Percentiles rank a stretch among this genome's conserved stretches.
Conservation (phyloP, 2,113 vertebrate genomes). For the Callopanchax toddi region DNA sequence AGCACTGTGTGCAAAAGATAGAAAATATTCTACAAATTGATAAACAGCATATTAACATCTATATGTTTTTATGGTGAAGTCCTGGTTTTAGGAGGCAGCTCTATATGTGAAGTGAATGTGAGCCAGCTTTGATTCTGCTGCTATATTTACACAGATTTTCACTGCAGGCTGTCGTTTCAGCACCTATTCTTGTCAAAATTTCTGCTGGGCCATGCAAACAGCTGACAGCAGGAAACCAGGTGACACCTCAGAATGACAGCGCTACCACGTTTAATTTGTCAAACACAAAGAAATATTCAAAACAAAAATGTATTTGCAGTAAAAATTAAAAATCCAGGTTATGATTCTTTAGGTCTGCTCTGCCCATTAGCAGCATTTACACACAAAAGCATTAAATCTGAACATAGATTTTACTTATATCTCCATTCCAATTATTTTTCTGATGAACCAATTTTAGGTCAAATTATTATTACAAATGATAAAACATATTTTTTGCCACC, state of each 20-base stretch:
- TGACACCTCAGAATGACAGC: conserved; percentile 29
- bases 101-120: conserved; percentile 23
- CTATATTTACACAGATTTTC: conserved; percentile 55
- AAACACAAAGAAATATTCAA: not conserved
- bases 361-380: no score
- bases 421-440: no score
- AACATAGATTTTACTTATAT: no score
- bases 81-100: conserved; percentile 30
- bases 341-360: not conserved
- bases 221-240: conserved; percentile 42
- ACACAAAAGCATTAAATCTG: no score
- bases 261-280: conserved; percentile 32
- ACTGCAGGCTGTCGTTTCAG: conserved; percentile 45
- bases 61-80: no score
- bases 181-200: conserved; percentile 23
- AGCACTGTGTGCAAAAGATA: no score
- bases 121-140: conserved; percentile 43
- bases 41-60: no score
- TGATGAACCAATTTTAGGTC: no score
- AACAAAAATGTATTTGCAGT: not conserved
- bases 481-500: no score
- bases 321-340: not conserved
- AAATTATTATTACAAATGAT: no score
- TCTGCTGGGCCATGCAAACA: conserved; percentile 29
- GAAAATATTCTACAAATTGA: no score